Conservation (phyloP, 2,888 invertebrate species). For the Nasonia oneida region DNA sequence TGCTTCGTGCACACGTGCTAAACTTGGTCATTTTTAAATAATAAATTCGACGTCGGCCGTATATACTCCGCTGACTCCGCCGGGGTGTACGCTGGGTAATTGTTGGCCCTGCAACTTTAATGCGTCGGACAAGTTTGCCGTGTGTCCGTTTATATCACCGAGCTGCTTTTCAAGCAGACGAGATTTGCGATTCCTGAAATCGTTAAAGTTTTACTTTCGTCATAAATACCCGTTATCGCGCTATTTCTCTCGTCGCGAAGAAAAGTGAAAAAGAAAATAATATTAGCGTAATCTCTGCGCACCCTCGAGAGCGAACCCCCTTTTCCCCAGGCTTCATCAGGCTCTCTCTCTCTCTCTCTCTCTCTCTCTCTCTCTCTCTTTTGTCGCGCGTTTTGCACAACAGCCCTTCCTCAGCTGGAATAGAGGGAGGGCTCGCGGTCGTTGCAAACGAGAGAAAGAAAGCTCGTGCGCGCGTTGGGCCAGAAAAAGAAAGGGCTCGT, state of each 20-base stretch:
- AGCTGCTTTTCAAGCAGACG: neutral
- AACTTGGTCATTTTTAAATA: conserved; percentile 6
- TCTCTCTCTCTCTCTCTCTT: neutral
- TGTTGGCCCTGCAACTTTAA: neutral
- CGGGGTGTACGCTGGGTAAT: neutral
- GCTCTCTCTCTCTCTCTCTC: neutral
- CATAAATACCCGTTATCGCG: neutral
- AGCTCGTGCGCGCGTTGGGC: neutral
- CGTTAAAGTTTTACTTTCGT: neutral
- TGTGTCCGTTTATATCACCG: neutral
- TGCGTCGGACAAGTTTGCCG: neutral
- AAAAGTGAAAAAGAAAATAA: neutral
- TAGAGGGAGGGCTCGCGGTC: neutral
- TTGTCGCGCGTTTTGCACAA: neutral
- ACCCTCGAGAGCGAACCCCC: neutral
- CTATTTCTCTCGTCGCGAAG: neutral
- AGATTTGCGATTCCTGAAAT: neutral
- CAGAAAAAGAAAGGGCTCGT: conserved; percentile 30
- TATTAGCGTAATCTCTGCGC: conserved; percentile 17
- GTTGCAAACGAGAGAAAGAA: conserved; percentile 27
- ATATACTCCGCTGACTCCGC: neutral
- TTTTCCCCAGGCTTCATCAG: neutral
- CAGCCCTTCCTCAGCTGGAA: neutral
- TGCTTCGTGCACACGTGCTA: neutral
- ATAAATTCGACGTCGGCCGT: neutral